Evolutionary conservation across 2,797 vertebrate genomes (phyloP).

Genomic region (Lutjanus argentimaculatus): DNA sequence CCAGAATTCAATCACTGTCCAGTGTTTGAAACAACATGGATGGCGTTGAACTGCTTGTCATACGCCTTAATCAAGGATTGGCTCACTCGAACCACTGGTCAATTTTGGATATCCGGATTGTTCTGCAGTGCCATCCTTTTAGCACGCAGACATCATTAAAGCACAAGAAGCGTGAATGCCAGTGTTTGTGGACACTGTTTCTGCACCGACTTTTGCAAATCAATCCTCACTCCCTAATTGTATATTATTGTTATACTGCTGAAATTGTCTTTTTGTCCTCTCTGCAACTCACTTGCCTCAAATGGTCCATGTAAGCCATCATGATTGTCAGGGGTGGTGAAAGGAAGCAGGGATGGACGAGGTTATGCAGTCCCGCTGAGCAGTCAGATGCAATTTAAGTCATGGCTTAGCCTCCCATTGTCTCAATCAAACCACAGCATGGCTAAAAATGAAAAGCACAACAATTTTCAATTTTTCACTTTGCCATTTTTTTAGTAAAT

Average conservation of each 20-base stretch:
- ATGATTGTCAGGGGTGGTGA: slow-evolving; percentile 36
- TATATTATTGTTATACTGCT: slow-evolving; percentile 11
- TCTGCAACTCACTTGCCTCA: slow-evolving; percentile 29
- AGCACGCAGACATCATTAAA: slow-evolving; percentile 30
- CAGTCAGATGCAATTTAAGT: slow-evolving; percentile 20
- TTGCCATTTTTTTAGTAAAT: neutral
- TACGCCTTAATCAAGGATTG: neutral
- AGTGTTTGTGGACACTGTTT: neutral
- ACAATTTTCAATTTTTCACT: neutral
- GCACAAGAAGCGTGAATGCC: slow-evolving; percentile 16
- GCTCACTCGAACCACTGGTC: slow-evolving; percentile 8
- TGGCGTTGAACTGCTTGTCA: neutral
- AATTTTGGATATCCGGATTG: neutral
- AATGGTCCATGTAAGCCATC: slow-evolving; percentile 36
- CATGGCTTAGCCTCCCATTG: neutral
- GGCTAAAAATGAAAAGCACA: neutral
- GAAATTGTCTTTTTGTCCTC: slow-evolving; percentile 4
- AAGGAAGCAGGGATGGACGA: neutral
- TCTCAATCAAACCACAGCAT: slow-evolving; percentile 15
- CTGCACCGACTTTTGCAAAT: neutral
- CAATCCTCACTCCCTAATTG: neutral
- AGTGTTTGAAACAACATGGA: neutral
- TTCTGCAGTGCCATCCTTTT: slow-evolving; percentile 4
- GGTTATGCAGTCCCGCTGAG: neutral
- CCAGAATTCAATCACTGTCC: neutral